Percentiles rank a stretch among this genome's conserved stretches.
Conservation (phyloP, 2,888 invertebrate genomes). For the Plagiodera versicolora region DNA sequence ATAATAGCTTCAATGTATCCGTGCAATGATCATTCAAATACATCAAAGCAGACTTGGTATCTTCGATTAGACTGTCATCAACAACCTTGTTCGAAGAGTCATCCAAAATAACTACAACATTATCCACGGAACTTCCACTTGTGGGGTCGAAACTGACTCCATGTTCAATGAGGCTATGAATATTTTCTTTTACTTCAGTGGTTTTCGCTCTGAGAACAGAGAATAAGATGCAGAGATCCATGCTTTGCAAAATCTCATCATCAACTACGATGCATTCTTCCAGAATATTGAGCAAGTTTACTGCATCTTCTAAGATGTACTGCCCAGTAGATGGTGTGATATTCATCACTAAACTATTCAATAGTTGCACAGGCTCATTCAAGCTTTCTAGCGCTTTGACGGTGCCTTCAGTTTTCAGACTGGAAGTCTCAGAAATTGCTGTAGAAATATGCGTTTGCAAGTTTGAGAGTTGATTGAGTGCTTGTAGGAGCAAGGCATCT, state of each 20-base stretch:
- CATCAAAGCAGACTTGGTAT: slow-evolving; percentile 38
- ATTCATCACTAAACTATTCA: slow-evolving; percentile 49
- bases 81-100: slow-evolving; percentile 40
- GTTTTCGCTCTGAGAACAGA: slow-evolving; percentile 44
- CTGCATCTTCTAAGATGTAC: slow-evolving; percentile 47
- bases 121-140: slow-evolving; percentile 29
- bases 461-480: slow-evolving; percentile 47
- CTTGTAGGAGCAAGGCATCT: slow-evolving; percentile 47
- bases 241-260: slow-evolving; percentile 41
- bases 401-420: slow-evolving; percentile 45
- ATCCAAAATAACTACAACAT: slow-evolving; percentile 42
- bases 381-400: slow-evolving; percentile 57
- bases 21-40: slow-evolving; percentile 30
- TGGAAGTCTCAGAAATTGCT: slow-evolving; percentile 42
- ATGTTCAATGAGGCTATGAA: slow-evolving; percentile 45
- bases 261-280: slow-evolving; percentile 48
- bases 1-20: slow-evolving; percentile 28
- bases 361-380: slow-evolving; percentile 57
- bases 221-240: slow-evolving; percentile 43
- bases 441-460: slow-evolving; percentile 50
- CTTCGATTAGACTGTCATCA: slow-evolving; percentile 40
- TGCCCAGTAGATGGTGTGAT: slow-evolving; percentile 38
- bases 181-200: slow-evolving; percentile 47
- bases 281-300: slow-evolving; percentile 47
- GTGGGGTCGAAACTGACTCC: slow-evolving; percentile 29